Percentiles rank a stretch among this genome's conserved stretches.
Evolutionary conservation across 2,113 vertebrate species (phyloP).

Genomic region (Serinus canaria): DNA sequence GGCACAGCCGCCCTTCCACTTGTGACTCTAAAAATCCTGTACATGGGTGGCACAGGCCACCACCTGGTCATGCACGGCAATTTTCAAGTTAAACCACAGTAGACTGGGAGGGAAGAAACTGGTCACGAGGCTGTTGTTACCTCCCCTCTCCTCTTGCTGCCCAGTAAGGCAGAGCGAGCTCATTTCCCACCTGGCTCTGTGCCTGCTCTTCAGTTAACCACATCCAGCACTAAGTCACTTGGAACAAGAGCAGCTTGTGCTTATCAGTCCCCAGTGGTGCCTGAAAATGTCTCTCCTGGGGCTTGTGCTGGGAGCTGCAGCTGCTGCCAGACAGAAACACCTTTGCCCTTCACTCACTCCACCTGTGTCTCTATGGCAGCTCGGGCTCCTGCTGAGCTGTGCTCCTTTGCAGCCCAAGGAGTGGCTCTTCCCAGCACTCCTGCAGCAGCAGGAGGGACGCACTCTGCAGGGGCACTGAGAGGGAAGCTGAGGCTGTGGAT

Average conservation of each 20-base stretch:
- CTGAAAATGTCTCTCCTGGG: neutral
- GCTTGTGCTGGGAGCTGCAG: neutral
- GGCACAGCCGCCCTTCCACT: neutral
- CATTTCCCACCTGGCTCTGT: neutral
- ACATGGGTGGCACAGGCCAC: neutral
- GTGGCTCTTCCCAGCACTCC: neutral
- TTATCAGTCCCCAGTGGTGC: accelerated
- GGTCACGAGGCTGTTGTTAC: neutral
- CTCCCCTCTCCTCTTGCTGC: neutral
- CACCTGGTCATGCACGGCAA: neutral
- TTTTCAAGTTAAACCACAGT: neutral
- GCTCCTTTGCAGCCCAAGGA: accelerated
- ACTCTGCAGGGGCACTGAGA: accelerated
- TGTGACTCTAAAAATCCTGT: neutral
- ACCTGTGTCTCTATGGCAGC: accelerated
- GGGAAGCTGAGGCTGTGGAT: neutral
- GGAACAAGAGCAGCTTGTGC: neutral
- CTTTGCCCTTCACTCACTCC: accelerated
- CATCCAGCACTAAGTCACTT: neutral
- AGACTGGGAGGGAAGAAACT: accelerated
- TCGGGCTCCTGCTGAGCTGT: accelerated
- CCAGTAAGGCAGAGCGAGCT: neutral
- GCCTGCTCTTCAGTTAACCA: neutral
- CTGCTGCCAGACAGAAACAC: neutral
- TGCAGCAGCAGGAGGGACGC: accelerated